phyloP scores from a whole-genome alignment of 2,797 vertebrate species.

The Anas flavirostris region DNA sequence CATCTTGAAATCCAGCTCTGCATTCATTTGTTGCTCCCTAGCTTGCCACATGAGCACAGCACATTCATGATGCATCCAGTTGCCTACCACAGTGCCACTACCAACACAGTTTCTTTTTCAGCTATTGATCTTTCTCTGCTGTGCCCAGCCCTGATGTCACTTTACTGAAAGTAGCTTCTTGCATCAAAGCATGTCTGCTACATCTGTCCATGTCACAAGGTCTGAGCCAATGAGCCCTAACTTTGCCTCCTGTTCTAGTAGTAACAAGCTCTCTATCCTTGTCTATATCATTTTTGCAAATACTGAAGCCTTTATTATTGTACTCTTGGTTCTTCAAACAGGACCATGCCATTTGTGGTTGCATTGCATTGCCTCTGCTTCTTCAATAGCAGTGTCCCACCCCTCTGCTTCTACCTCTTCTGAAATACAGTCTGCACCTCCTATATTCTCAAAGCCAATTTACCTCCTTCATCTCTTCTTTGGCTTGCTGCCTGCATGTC shows the following conservation, averaged over 20 bases:
- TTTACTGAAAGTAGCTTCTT: not conserved
- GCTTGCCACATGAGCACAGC: rapidly evolving
- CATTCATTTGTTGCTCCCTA: not conserved
- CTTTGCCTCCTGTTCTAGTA: not conserved
- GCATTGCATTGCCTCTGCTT: not conserved
- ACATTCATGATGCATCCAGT: rapidly evolving
- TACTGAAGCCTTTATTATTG: not conserved
- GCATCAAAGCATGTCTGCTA: not conserved
- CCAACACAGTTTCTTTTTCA: not conserved
- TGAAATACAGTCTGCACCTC: not conserved
- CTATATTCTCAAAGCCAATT: not conserved
- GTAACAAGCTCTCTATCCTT: too few species aligned
- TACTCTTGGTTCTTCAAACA: not conserved
- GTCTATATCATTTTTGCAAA: not conserved
- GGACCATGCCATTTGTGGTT: not conserved
- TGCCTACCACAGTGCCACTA: rapidly evolving
- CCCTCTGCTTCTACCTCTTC: not conserved
- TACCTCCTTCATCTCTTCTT: not conserved
- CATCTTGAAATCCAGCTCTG: not conserved
- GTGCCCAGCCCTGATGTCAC: not conserved
- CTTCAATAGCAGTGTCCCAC: not conserved
- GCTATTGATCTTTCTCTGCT: not conserved
- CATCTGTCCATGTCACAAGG: rapidly evolving
- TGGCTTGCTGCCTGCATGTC: not conserved
- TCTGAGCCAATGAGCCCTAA: not conserved